phyloP scores from a whole-genome alignment of 2,113 vertebrate genomes.

The Macquaria ambigua region DNA sequence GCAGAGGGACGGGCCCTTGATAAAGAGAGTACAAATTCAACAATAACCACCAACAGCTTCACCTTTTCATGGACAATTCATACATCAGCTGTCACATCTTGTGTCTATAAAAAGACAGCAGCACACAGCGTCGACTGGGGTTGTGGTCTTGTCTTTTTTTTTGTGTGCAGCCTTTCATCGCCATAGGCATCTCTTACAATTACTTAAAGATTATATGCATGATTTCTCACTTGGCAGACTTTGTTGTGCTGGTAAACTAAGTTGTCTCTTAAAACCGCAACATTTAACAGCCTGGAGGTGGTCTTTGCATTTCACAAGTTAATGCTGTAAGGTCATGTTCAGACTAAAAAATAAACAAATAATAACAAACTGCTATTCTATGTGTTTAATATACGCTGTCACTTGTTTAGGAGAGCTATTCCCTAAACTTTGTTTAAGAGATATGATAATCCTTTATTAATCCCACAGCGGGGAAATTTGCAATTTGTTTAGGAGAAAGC shows the following conservation, averaged over 20 bases:
- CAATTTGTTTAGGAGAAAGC: too few relatives aligned
- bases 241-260: neutral
- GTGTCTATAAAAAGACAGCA: neutral
- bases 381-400: too few relatives aligned
- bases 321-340: too few relatives aligned
- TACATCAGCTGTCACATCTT: neutral
- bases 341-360: too few relatives aligned
- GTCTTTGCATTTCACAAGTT: too few relatives aligned
- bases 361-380: too few relatives aligned
- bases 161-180: neutral
- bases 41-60: constrained; percentile 8
- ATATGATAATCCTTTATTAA: too few relatives aligned
- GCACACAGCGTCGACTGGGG: neutral
- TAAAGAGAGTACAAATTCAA: constrained; percentile 21
- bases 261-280: too few relatives aligned
- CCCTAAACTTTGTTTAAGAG: too few relatives aligned
- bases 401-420: too few relatives aligned
- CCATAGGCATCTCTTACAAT: neutral
- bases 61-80: constrained; percentile 17
- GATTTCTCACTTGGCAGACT: neutral
- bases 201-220: neutral
- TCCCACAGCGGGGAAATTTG: too few relatives aligned
- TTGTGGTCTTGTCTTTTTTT: constrained; percentile 1
- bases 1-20: constrained; percentile 90
- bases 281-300: too few relatives aligned